These are phyloP conservation scores for Trachops cirrhosus DNA, from an alignment of 2,797 vertebrate genomes.

Conservation along the genomic window DNA sequence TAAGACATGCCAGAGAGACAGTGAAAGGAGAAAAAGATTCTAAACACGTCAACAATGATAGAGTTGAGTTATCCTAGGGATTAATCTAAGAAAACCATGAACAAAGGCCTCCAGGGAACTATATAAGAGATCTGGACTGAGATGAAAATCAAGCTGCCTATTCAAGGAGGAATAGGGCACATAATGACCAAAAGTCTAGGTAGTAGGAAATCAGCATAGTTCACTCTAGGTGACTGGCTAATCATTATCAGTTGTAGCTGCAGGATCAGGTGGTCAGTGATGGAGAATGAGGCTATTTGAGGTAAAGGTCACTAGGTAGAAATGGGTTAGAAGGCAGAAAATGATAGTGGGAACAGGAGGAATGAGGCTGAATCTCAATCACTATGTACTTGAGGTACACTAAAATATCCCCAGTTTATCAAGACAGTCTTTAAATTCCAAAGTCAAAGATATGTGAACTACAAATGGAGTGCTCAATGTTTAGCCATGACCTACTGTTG, in stretches of 20 bases:
- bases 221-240: not conserved
- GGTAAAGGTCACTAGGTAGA: not conserved
- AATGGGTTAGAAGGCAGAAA: not conserved
- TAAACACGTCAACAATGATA: not conserved
- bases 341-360: not conserved
- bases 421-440: not conserved
- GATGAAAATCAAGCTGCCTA: not conserved
- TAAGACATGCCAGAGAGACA: not conserved
- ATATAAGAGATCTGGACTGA: not conserved
- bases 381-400: not conserved
- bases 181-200: not conserved
- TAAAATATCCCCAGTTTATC: not conserved
- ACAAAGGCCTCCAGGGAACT: not conserved
- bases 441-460: not conserved
- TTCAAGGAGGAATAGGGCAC: not conserved
- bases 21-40: not conserved
- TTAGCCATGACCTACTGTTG: not conserved
- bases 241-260: not conserved
- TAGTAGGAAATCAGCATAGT: not conserved
- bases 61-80: not conserved
- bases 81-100: not conserved
- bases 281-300: not conserved
- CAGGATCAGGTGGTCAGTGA: not conserved
- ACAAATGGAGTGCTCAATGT: not conserved
- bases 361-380: not conserved